Evolutionary conservation across 2,888 invertebrate species (phyloP).

Genomic region (Toxonevra muliebris): DNA sequence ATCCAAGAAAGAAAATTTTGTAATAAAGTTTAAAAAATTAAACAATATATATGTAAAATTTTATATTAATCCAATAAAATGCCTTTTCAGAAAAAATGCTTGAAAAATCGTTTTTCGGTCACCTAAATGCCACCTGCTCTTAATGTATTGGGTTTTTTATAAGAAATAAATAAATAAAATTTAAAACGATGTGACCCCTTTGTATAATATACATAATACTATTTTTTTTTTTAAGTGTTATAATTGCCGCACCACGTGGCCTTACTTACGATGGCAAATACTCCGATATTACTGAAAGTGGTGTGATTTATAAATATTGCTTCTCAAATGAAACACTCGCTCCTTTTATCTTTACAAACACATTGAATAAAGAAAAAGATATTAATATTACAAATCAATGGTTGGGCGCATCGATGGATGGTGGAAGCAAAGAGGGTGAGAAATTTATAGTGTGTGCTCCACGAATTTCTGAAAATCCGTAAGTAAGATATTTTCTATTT

Average conservation of each 20-base stretch:
- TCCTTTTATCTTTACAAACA: neutral
- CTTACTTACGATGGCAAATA: constrained; percentile 48
- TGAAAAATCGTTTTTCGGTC: too few relatives aligned
- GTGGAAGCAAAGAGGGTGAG: constrained; percentile 50
- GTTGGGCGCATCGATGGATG: constrained; percentile 63
- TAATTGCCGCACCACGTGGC: constrained; percentile 65
- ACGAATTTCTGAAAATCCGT: neutral
- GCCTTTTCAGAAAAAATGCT: too few relatives aligned
- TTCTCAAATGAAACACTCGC: neutral
- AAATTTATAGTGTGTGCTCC: constrained; percentile 53
- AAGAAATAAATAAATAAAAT: neutral
- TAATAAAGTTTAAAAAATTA: too few relatives aligned
- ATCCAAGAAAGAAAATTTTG: too few relatives aligned
- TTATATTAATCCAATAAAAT: too few relatives aligned
- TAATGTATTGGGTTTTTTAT: too few relatives aligned
- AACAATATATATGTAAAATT: too few relatives aligned
- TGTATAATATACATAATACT: neutral
- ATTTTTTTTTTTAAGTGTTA: constrained; percentile 52
- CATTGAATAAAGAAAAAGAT: neutral
- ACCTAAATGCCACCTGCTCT: too few relatives aligned
- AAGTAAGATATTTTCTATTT: constrained; percentile 28
- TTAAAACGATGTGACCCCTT: neutral
- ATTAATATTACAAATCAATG: constrained; percentile 45
- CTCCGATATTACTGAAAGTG: neutral
- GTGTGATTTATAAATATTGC: constrained; percentile 11